phyloP scores from a whole-genome alignment of 2,888 invertebrate genomes.

The Eulithis testata region DNA sequence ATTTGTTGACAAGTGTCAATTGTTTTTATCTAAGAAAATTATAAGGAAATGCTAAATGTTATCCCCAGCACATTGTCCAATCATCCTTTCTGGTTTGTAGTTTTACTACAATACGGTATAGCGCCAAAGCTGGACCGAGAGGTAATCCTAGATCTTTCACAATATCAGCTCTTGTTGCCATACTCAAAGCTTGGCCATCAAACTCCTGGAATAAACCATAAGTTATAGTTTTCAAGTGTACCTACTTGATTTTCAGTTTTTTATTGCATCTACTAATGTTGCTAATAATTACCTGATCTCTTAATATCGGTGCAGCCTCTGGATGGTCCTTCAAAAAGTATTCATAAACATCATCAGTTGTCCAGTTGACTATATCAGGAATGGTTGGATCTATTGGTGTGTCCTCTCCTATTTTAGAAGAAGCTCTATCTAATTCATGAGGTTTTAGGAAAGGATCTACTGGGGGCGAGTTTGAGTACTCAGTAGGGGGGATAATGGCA shows the following conservation, averaged over 20 bases:
- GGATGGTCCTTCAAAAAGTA: constrained; percentile 92
- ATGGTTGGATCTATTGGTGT: constrained; percentile 86
- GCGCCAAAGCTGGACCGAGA: constrained; percentile 94
- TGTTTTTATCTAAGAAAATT: background rate
- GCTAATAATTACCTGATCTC: constrained; percentile 87
- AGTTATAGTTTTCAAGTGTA: background rate
- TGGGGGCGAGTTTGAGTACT: constrained; percentile 57
- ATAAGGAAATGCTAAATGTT: constrained; percentile 40
- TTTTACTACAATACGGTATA: constrained; percentile 92
- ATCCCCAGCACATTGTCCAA: constrained; percentile 89
- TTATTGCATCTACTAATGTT: background rate
- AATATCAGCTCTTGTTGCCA: constrained; percentile 94
- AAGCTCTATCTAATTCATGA: constrained; percentile 74
- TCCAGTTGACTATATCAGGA: constrained; percentile 93
- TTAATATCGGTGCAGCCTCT: constrained; percentile 91
- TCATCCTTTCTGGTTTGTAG: constrained; percentile 92
- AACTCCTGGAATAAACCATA: constrained; percentile 87
- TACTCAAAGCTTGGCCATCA: constrained; percentile 93
- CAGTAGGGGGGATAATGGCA: constrained; percentile 63
- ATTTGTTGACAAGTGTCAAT: background rate
- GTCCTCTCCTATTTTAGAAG: constrained; percentile 69
- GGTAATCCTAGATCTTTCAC: constrained; percentile 92
- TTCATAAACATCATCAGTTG: constrained; percentile 91
- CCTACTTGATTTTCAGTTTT: background rate
- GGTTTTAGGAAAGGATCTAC: constrained; percentile 77